A percentile compares a stretch with the other conserved stretches of the same genome.
Conservation (phyloP, 1,140 invertebrate genomes). For the Bombyx mandarina region DNA sequence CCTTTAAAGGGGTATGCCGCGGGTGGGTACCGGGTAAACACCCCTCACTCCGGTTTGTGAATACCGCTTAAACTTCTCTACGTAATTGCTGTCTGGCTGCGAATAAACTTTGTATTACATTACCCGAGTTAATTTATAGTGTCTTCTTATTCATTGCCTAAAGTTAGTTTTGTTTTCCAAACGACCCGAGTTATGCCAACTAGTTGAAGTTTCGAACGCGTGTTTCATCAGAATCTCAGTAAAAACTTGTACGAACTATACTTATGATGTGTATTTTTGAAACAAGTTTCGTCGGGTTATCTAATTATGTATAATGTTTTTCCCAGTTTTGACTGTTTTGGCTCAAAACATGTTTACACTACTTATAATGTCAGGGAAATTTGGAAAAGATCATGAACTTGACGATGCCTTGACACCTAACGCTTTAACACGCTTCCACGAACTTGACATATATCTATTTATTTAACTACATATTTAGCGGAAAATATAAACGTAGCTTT, state of each 20-base stretch:
- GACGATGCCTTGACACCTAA: no score
- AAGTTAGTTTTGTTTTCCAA: constrained; percentile 47
- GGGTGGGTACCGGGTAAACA: constrained; percentile 19
- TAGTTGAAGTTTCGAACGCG: constrained; percentile 16
- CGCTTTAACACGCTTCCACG: no score
- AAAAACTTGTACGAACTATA: background rate
- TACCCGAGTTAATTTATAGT: constrained; percentile 64
- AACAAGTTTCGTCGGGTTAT: background rate
- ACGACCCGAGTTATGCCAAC: constrained; percentile 35
- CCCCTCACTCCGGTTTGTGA: constrained; percentile 49
- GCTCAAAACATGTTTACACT: background rate
- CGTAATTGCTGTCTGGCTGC: constrained; percentile 65
- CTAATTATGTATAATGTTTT: background rate
- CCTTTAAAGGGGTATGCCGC: constrained; percentile 34
- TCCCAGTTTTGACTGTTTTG: background rate
- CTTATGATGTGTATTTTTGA: background rate
- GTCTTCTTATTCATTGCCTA: constrained; percentile 54
- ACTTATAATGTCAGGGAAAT: no score
- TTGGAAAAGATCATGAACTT: no score
- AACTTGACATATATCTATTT: no score
- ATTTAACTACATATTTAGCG: no score
- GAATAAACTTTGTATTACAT: constrained; percentile 68
- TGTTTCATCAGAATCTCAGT: constrained; percentile 2
- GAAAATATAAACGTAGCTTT: no score
- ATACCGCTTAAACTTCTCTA: constrained; percentile 59